Percentiles rank a stretch among this genome's conserved stretches.
These are phyloP conservation scores for Drosophila fuyamai DNA, from an alignment of 1,140 invertebrate species.

Conservation along the genomic window DNA sequence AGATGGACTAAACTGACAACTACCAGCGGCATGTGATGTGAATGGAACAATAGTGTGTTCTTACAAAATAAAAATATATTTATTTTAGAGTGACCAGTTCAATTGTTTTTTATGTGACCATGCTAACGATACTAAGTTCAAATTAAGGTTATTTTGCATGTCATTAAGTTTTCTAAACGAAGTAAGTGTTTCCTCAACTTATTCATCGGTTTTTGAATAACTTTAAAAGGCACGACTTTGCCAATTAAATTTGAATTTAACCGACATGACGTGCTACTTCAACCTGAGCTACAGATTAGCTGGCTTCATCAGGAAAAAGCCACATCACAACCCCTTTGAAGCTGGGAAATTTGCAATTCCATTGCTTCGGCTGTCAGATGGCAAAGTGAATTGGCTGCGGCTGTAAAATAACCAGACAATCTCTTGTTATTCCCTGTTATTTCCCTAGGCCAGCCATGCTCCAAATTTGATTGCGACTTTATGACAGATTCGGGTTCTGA, in stretches of 20 bases:
- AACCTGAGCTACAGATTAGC: constrained; percentile 9
- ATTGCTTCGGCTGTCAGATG: constrained; percentile 15
- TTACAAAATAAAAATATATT: too few species aligned
- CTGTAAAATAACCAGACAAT: constrained; percentile 28
- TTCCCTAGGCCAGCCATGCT: neutral
- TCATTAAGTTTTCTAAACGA: too few species aligned
- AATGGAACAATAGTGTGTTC: neutral
- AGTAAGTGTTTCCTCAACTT: neutral
- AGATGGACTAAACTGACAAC: too few species aligned
- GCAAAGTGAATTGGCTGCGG: constrained; percentile 29
- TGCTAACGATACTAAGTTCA: neutral
- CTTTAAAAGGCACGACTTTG: neutral
- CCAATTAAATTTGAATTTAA: neutral
- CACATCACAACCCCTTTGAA: neutral
- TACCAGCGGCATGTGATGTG: too few species aligned
- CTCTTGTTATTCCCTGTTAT: constrained; percentile 5
- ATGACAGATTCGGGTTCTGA: constrained; percentile 4
- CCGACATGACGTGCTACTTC: neutral
- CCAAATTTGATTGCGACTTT: constrained; percentile 24
- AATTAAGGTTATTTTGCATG: neutral
- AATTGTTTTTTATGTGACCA: neutral
- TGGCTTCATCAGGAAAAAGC: neutral
- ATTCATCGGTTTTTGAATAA: neutral
- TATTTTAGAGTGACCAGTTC: neutral
- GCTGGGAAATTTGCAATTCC: constrained; percentile 28